phyloP scores from a whole-genome alignment of 2,797 vertebrate species.

The Stomatorhinus walkeri region DNA sequence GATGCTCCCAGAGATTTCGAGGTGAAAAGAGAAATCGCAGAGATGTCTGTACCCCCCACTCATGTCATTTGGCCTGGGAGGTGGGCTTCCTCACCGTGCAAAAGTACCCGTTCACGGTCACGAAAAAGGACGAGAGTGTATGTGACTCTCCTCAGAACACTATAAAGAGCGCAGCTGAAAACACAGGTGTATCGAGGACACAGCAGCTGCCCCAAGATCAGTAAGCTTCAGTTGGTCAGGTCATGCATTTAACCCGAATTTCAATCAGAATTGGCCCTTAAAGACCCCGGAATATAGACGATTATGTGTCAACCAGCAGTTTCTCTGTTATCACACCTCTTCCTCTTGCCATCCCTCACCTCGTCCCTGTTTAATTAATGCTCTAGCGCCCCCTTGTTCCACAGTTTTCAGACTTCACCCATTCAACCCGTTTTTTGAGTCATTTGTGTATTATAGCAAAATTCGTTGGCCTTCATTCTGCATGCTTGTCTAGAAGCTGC shows the following conservation, averaged over 20 bases:
- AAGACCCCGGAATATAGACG: not conserved
- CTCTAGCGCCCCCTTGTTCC: not conserved
- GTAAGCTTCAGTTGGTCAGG: not conserved
- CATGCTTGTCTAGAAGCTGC: constrained; percentile 16
- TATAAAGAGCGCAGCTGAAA: not conserved
- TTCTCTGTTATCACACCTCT: constrained; percentile 15
- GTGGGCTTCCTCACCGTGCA: not conserved
- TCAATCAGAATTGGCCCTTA: not conserved
- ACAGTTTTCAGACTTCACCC: not conserved
- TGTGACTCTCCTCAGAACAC: not conserved
- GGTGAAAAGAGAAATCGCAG: not conserved
- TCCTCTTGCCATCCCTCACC: constrained; percentile 1
- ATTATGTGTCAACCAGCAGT: not conserved
- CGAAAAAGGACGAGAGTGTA: not conserved
- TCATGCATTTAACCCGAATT: not conserved
- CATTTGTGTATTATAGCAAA: not conserved
- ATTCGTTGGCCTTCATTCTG: not conserved
- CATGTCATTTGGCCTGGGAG: not conserved
- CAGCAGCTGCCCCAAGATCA: too few relatives aligned
- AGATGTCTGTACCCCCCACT: not conserved
- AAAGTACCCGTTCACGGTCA: not conserved
- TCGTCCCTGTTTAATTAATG: not conserved
- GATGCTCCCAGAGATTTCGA: not conserved
- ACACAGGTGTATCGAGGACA: not conserved
- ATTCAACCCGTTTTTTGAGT: not conserved